Percentiles rank a stretch among this genome's conserved stretches.
Evolutionary conservation across 2,113 vertebrate genomes (phyloP).

Genomic region (Phyllopteryx taeniolatus): DNA sequence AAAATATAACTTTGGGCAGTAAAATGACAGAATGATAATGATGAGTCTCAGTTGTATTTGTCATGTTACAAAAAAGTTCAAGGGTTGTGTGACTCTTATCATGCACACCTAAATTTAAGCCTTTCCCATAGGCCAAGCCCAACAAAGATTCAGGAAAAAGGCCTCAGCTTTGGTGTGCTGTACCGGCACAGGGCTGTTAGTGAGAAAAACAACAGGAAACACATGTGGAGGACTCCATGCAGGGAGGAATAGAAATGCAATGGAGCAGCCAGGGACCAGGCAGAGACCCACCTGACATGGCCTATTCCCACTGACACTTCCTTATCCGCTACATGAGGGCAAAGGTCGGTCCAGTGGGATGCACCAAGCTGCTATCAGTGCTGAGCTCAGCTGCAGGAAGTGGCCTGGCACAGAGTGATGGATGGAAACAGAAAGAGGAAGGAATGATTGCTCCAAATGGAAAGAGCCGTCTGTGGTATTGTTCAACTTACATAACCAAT

Average conservation of each 20-base stretch:
- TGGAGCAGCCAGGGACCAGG: constrained; percentile 36
- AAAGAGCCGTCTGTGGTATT: neutral
- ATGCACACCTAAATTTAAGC: constrained; percentile 76
- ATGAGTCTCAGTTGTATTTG: constrained; percentile 41
- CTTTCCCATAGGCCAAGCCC: constrained; percentile 76
- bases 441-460: constrained; percentile 29
- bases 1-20: constrained; percentile 18
- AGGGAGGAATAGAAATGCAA: constrained; percentile 43
- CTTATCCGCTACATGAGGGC: constrained; percentile 55
- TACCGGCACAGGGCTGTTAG: constrained; percentile 60
- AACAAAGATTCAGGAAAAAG: constrained; percentile 85
- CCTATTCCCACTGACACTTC: constrained; percentile 63
- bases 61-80: constrained; percentile 31
- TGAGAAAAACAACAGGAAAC: constrained; percentile 89
- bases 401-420: constrained; percentile 20
- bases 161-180: constrained; percentile 63
- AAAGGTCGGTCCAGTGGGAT: constrained; percentile 44
- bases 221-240: constrained; percentile 79
- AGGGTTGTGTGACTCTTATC: constrained; percentile 17
- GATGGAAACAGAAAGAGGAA: constrained; percentile 41
- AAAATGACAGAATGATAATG: constrained; percentile 28
- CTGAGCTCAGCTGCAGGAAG: constrained; percentile 63
- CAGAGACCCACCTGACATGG: constrained; percentile 42
- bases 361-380: constrained; percentile 35
- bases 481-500: constrained; percentile 49